Conservation (phyloP, 2,797 vertebrate genomes). For the Onychomys torridus region DNA sequence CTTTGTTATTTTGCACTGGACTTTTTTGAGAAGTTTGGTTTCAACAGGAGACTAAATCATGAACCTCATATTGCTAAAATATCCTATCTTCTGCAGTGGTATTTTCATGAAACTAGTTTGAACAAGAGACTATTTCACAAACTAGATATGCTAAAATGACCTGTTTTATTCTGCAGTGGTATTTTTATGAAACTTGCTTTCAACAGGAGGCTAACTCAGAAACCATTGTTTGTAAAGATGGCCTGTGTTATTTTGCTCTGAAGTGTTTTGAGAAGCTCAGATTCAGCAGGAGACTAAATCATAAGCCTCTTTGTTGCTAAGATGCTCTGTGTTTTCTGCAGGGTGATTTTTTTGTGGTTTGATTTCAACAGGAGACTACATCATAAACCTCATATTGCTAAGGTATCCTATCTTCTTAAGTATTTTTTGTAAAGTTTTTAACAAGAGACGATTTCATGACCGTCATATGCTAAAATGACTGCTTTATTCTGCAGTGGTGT, state of each 20-base stretch:
- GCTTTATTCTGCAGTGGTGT: constrained; percentile 85
- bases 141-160: constrained; percentile 73
- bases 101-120: constrained; percentile 89
- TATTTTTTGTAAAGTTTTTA: constrained; percentile 88
- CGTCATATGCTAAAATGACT: constrained; percentile 75
- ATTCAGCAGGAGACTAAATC: constrained; percentile 90
- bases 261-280: constrained; percentile 87
- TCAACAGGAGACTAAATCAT: constrained; percentile 89
- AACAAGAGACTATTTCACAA: constrained; percentile 88
- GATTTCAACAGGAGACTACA: constrained; percentile 90
- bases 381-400: constrained; percentile 71
- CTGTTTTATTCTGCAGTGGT: constrained; percentile 83
- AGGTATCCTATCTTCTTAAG: constrained; percentile 84
- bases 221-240: constrained; percentile 71
- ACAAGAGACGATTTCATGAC: constrained; percentile 87
- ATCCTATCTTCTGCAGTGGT: constrained; percentile 84
- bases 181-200: constrained; percentile 87
- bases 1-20: constrained; percentile 83
- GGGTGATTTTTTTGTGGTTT: constrained; percentile 84
- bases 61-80: constrained; percentile 67
- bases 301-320: constrained; percentile 45
- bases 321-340: constrained; percentile 85
- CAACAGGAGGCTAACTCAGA: constrained; percentile 85
- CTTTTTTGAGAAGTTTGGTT: constrained; percentile 88
- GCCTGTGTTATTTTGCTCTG: constrained; percentile 83